Base-by-base conservation (phyloP, 2,797 vertebrate genomes). In the Epinephelus awoara region DNA sequence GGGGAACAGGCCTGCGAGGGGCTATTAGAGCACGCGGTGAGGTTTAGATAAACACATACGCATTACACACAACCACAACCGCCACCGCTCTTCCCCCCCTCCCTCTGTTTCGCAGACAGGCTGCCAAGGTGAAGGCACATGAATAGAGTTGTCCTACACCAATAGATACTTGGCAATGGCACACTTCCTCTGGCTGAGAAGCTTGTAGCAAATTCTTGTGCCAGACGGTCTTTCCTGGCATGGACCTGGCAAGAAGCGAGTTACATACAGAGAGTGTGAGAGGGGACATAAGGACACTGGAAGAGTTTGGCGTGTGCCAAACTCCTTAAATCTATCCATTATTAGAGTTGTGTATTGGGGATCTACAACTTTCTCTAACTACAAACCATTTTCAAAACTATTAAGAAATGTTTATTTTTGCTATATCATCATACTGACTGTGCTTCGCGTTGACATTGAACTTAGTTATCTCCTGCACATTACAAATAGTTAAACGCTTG, bases 51-150 rank as follows among this genome's bases (percentile, higher is more conserved):
- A 81, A 91, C 79, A 79, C 83, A 90, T 55, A 82, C 75, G 73
- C 56, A 81, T 61, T 72, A 54, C 38, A 80, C 77, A 79, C 66
- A 46, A 54, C 66, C 65, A 65, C 62, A 54, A 50, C 67, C 52
- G 34, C 66, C 51, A 72, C 50, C 47, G n/a, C 56, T 44, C 29
- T 54, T 50, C 67, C 52, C 63, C 23, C 61, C 67, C 44, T 51
- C 71, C 58, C 75, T 63, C 76, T 68, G 63, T 64, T 42, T 80
- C 80, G 56, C 71, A 83, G 70, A 76, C 72, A 52, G 67, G 75
- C 75, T 86, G 87, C 89, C 88, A 89, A 91, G 85, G 85, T 91
- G 85, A 91, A 84, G 76, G 56, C 75, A 78, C 67, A 82, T 87
- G 85, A 89, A 87, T 88, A 84, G 80, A 92, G 88, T 82, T 85